Conservation (phyloP, 2,888 invertebrate genomes). For the Dryococelus australis region DNA sequence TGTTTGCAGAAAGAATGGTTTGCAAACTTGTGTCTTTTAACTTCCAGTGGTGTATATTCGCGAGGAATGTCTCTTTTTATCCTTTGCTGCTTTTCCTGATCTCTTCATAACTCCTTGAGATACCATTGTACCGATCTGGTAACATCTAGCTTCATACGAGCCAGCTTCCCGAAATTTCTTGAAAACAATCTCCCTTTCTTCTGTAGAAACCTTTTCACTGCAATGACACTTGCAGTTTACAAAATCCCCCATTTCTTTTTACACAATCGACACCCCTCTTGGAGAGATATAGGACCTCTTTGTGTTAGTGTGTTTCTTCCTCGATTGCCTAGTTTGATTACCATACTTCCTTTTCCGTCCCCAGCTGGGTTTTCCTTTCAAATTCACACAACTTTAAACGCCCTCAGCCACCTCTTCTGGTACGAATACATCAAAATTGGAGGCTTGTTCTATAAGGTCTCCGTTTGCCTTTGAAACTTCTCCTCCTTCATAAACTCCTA, state of each 20-base stretch:
- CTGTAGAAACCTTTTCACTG: background rate
- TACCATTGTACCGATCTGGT: background rate
- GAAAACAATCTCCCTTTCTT: background rate
- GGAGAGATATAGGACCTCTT: background rate
- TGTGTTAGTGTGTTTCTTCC: background rate
- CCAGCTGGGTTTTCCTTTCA: background rate
- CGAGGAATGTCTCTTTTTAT: background rate
- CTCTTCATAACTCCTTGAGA: background rate
- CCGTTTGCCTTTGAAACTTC: background rate
- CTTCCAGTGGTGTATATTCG: background rate
- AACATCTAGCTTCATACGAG: constrained; percentile 2
- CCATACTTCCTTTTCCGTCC: background rate
- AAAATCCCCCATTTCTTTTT: background rate
- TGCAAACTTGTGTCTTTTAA: background rate
- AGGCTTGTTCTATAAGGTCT: background rate
- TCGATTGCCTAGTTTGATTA: background rate
- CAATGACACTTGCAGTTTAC: background rate
- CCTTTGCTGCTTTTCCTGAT: background rate
- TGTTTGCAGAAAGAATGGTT: constrained; percentile 20
- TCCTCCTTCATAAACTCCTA: background rate
- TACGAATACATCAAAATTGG: background rate
- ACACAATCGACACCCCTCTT: background rate
- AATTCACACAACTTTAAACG: background rate
- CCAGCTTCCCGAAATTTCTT: background rate
- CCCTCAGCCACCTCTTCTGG: background rate